Evolutionary conservation across 2,888 invertebrate species (phyloP).

Genomic region (Minunthozetes semirufus): DNA sequence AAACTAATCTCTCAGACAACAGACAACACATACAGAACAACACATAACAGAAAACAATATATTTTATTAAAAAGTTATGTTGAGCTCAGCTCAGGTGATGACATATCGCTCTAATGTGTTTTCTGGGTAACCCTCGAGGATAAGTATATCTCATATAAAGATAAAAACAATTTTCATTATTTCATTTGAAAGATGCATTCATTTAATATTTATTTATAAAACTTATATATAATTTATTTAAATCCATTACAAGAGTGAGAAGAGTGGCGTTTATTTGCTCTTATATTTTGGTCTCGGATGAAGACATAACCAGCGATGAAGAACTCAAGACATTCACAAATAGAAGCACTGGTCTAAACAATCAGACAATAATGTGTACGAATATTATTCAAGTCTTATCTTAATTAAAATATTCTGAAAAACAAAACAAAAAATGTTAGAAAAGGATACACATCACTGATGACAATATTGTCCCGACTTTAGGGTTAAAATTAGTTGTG

Average conservation of each 20-base stretch:
- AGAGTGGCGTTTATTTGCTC: not conserved
- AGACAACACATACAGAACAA: too few relatives aligned
- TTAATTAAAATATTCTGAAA: not conserved
- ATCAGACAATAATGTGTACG: not conserved
- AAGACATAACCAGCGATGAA: not conserved
- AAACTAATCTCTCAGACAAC: not conserved
- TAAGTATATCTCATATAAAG: not conserved
- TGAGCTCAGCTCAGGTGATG: not conserved
- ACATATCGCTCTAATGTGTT: not conserved
- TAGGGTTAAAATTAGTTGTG: not conserved
- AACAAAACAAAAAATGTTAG: not conserved
- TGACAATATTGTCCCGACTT: not conserved
- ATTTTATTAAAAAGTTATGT: not conserved
- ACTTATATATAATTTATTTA: not conserved
- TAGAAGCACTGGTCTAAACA: too few relatives aligned
- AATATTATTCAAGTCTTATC: not conserved
- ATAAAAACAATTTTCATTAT: slow-evolving; percentile 5
- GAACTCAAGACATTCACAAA: not conserved
- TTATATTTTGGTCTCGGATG: not conserved
- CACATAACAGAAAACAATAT: slow-evolving; percentile 8
- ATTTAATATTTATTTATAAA: not conserved
- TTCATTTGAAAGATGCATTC: not conserved
- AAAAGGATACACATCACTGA: not conserved
- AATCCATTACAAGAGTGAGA: not conserved
- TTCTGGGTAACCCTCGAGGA: not conserved